phyloP scores from a whole-genome alignment of 2,113 vertebrate genomes.

The Cebidichthys violaceus region DNA sequence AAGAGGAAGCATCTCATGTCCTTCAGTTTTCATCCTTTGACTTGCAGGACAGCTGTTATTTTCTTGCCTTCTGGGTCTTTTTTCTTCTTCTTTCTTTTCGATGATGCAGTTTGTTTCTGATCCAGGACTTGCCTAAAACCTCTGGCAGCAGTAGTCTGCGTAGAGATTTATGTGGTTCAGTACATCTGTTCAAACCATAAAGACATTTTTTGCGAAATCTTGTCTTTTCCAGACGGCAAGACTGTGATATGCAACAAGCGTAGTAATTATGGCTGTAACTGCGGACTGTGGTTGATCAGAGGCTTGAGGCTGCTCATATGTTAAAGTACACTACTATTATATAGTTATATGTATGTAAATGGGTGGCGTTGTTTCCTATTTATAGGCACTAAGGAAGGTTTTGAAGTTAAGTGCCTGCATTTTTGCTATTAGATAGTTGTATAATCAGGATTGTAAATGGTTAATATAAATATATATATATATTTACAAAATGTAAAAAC shows the following conservation, averaged over 20 bases:
- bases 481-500: slow-evolving; percentile 74
- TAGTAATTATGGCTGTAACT: slow-evolving; percentile 66
- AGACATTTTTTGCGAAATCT: slow-evolving; percentile 63
- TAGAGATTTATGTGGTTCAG: slow-evolving; percentile 73
- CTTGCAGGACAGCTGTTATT: slow-evolving; percentile 10
- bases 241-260: slow-evolving; percentile 64
- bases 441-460: slow-evolving; percentile 77
- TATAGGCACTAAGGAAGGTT: slow-evolving; percentile 66
- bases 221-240: slow-evolving; percentile 63
- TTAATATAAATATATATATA: slow-evolving; percentile 72
- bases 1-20: slow-evolving; percentile 1
- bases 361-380: slow-evolving; percentile 69
- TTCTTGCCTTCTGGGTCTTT: slow-evolving; percentile 9
- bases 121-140: slow-evolving; percentile 54
- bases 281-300: slow-evolving; percentile 61
- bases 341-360: slow-evolving; percentile 73
- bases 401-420: slow-evolving; percentile 75
- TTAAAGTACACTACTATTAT: slow-evolving; percentile 68
- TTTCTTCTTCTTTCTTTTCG: slow-evolving; percentile 34
- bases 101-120: slow-evolving; percentile 50
- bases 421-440: slow-evolving; percentile 68
- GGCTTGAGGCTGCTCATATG: slow-evolving; percentile 51
- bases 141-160: slow-evolving; percentile 59
- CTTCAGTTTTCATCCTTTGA: neutral
- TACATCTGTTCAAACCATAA: slow-evolving; percentile 79